These are phyloP conservation scores for Saccostrea cuccullata DNA, from an alignment of 1,140 invertebrate genomes.

Conservation along the genomic window DNA sequence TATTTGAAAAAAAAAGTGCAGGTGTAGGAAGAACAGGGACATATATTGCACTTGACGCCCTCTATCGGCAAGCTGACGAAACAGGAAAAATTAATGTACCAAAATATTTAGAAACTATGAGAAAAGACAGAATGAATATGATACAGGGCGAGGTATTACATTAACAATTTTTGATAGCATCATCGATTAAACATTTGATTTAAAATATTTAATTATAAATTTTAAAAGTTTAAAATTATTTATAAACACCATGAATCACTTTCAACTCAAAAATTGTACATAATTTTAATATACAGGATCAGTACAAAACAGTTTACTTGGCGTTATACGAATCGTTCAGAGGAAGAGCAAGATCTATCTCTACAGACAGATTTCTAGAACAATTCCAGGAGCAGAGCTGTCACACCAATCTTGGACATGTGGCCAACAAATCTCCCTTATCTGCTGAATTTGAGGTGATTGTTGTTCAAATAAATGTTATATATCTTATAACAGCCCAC, in stretches of 20 bases:
- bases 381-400: background rate
- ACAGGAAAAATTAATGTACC: too few relatives aligned
- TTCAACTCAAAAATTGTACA: background rate
- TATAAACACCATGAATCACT: too few relatives aligned
- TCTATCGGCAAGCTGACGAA: too few relatives aligned
- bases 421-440: background rate
- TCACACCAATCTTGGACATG: background rate
- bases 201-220: too few relatives aligned
- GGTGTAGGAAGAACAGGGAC: too few relatives aligned
- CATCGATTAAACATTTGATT: background rate
- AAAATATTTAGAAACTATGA: too few relatives aligned
- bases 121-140: background rate
- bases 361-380: background rate
- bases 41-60: too few relatives aligned
- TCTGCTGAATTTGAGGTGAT: background rate
- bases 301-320: slow-evolving; percentile 1
- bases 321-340: background rate
- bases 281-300: background rate
- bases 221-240: background rate
- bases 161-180: too few relatives aligned
- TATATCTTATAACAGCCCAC: too few relatives aligned
- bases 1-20: too few relatives aligned
- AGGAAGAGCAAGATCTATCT: background rate
- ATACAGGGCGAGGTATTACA: background rate
- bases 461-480: background rate